phyloP scores from a whole-genome alignment of 2,797 vertebrate species.

The Coranthus polyacanthus region DNA sequence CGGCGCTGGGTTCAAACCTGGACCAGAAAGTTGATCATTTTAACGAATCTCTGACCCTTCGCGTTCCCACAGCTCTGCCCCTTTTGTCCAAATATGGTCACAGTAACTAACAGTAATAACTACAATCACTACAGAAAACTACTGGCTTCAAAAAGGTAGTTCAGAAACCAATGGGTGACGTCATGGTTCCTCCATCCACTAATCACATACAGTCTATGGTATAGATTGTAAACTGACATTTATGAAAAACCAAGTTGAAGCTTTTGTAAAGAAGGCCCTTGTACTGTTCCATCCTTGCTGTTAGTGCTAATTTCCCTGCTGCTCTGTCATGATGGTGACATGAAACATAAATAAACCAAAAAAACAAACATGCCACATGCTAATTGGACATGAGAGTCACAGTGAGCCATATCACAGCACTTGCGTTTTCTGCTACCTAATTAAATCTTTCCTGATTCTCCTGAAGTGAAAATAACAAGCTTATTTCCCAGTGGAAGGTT shows the following conservation, averaged over 20 bases:
- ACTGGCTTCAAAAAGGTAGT: too few species aligned
- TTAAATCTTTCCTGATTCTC: slow-evolving; percentile 4
- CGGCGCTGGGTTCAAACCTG: too few species aligned
- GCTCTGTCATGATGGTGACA: not conserved
- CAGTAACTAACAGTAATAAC: too few species aligned
- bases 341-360: slow-evolving; percentile 6
- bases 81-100: too few species aligned
- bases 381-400: slow-evolving; percentile 18
- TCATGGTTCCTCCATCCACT: too few species aligned
- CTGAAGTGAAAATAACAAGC: not conserved
- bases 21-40: too few species aligned
- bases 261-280: not conserved
- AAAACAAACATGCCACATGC: slow-evolving; percentile 4
- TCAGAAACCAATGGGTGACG: too few species aligned
- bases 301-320: not conserved
- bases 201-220: not conserved
- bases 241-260: not conserved
- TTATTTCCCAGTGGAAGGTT: not conserved
- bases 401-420: slow-evolving; percentile 1
- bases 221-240: slow-evolving; percentile 9
- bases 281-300: not conserved
- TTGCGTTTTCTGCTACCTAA: slow-evolving; percentile 5
- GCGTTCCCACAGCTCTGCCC: too few species aligned
- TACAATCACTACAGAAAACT: too few species aligned
- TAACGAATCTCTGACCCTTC: too few species aligned